Conservation (phyloP, 2,888 invertebrate genomes). For the Maniola hyperantus region DNA sequence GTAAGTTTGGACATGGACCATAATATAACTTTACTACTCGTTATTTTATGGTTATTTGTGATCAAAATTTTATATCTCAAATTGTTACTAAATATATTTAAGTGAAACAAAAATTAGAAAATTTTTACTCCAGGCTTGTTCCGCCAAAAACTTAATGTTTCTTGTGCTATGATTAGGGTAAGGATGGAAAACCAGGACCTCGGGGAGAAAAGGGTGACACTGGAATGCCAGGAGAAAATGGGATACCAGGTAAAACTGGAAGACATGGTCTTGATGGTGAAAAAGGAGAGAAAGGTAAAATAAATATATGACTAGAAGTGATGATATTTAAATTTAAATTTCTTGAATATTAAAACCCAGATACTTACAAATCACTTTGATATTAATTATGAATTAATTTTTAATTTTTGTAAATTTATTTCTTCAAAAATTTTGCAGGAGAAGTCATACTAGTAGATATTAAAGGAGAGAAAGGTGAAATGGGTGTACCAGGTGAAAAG, state of each 20-base stretch:
- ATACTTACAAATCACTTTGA: no score
- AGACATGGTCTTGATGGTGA: slow-evolving; percentile 88
- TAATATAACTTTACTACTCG: not conserved
- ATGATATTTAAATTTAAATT: no score
- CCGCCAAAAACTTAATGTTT: not conserved
- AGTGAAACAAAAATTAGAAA: no score
- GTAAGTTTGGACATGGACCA: slow-evolving; percentile 12
- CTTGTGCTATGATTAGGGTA: slow-evolving; percentile 24
- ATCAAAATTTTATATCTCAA: no score
- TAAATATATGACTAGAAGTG: not conserved
- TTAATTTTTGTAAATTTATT: no score
- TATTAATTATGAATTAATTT: no score
- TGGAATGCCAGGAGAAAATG: slow-evolving; percentile 74
- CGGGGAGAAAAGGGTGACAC: slow-evolving; percentile 57
- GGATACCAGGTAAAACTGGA: slow-evolving; percentile 86
- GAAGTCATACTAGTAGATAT: slow-evolving; percentile 55
- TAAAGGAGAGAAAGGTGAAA: slow-evolving; percentile 59
- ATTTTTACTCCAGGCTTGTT: no score
- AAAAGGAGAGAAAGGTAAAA: slow-evolving; percentile 84
- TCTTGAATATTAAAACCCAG: no score
- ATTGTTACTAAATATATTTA: no score
- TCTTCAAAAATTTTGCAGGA: slow-evolving; percentile 49
- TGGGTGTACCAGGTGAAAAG: slow-evolving; percentile 55
- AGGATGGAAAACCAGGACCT: slow-evolving; percentile 44
- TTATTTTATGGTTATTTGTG: not conserved